Percentiles rank a stretch among this genome's conserved stretches.
Evolutionary conservation across 1,140 invertebrate species (phyloP).

Genomic region (Drosophila seguyi): DNA sequence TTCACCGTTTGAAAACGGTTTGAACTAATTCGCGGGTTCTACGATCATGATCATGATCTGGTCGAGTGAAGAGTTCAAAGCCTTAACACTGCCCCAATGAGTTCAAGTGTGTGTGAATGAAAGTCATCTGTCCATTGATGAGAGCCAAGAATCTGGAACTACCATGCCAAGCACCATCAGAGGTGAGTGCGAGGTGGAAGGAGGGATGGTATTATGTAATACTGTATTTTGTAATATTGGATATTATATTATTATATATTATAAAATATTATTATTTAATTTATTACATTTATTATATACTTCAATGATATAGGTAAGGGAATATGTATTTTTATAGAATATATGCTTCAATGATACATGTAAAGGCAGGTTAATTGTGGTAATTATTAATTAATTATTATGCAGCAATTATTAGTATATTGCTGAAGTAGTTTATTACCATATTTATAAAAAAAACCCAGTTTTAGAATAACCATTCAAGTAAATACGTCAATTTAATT

Average conservation of each 20-base stretch:
- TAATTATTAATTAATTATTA: no score
- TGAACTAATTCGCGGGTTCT: slow-evolving; percentile 45
- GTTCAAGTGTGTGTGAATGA: slow-evolving; percentile 13
- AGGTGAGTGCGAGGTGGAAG: slow-evolving; percentile 56
- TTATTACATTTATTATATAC: background rate
- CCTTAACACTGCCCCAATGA: slow-evolving; percentile 33
- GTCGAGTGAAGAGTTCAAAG: slow-evolving; percentile 27
- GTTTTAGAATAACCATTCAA: background rate
- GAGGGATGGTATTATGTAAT: no score
- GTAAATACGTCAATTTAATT: background rate
- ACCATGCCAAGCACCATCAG: slow-evolving; percentile 83
- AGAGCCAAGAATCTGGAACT: slow-evolving; percentile 50
- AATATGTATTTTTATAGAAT: background rate
- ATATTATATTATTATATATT: no score
- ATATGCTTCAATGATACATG: background rate
- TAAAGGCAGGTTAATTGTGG: background rate
- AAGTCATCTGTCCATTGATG: slow-evolving; percentile 50
- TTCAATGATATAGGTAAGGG: no score
- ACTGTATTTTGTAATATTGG: no score
- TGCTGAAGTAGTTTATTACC: no score
- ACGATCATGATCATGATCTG: slow-evolving; percentile 26
- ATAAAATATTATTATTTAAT: no score
- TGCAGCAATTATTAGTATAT: no score
- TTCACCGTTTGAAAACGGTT: slow-evolving; percentile 72
- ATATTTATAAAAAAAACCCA: background rate